Evolutionary conservation across 2,888 invertebrate genomes (phyloP), one percentile per base, ranked within the genome.

Genomic region (Nemotelus nigrinus): DNA sequence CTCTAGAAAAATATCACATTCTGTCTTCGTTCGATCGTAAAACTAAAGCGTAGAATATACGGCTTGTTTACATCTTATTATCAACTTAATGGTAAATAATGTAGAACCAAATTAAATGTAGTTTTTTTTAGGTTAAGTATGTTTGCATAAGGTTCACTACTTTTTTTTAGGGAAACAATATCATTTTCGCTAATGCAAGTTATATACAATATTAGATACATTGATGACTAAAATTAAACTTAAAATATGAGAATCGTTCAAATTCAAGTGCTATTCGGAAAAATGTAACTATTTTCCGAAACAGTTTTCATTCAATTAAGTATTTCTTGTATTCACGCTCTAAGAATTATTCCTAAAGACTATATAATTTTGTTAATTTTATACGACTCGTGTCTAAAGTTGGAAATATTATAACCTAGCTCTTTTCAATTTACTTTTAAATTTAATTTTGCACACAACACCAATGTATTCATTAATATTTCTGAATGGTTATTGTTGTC

Each of bases 21-120:
- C 86, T 86, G 85, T 85, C 85, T 86, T 86, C 86, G 86, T 86
- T 86, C 86, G 86, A 85, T 86, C 86, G 84, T 85, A 85, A 86
- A 86, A 86, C 83, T 85, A 80, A 63, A 67, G 25, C 25, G 25
- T 25, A 25, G 25, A 25, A 25, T 25, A 25, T 25, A 25, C 25
- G 25, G 25, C 25, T 25, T 25, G 25, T 25, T 25, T 25, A 25
- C 25, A 25, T 1, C 25, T 25, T 25, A 25, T 25, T 25, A 25
- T 25, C 25, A 25, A 25, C 25, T 25, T 25, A 25, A 25, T 25
- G 25, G 1, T 25, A 25, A 25, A 25, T 25, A 25, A 25, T 25
- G 25, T 25, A 25, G 25, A 25, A 25, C 0, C 25, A 25, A 25
- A 25, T 25, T 25, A 1, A 25, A 25, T 0, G 25, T 25, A 25